Conservation (phyloP, 1,140 invertebrate species). For the Macrobrachium rosenbergii region DNA sequence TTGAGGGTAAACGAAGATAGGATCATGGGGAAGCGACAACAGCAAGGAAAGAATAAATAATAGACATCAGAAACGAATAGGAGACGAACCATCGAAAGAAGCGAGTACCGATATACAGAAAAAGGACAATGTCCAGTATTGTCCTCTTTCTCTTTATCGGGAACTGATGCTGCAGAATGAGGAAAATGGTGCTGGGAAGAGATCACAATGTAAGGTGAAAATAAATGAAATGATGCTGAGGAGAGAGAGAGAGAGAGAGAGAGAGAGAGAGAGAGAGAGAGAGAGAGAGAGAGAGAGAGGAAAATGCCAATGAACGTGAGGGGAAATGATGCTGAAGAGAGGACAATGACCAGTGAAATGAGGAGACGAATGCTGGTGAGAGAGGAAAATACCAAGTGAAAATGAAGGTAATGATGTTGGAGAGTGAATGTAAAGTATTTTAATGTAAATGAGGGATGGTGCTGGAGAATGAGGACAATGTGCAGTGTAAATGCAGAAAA, state of each 20-base stretch:
- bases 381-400: neutral
- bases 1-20: too few relatives aligned
- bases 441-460: neutral
- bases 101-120: neutral
- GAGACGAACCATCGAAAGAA: too few relatives aligned
- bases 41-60: too few relatives aligned
- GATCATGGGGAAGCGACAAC: too few relatives aligned
- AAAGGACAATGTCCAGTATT: neutral
- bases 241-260: neutral
- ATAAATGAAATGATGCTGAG: neutral
- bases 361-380: neutral
- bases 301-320: neutral
- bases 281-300: neutral
- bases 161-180: neutral
- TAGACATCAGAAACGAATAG: too few relatives aligned
- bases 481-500: too few relatives aligned
- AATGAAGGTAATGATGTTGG: neutral
- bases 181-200: neutral
- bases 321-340: neutral
- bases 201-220: neutral
- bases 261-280: conserved; percentile 10
- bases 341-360: neutral
- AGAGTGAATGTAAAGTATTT: too few relatives aligned
- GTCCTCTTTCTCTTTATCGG: too few relatives aligned
- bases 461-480: too few relatives aligned